Evolutionary conservation across 2,113 vertebrate genomes (phyloP), one percentile per base, ranked within the genome.

Genomic region (Uropsilus gracilis): DNA sequence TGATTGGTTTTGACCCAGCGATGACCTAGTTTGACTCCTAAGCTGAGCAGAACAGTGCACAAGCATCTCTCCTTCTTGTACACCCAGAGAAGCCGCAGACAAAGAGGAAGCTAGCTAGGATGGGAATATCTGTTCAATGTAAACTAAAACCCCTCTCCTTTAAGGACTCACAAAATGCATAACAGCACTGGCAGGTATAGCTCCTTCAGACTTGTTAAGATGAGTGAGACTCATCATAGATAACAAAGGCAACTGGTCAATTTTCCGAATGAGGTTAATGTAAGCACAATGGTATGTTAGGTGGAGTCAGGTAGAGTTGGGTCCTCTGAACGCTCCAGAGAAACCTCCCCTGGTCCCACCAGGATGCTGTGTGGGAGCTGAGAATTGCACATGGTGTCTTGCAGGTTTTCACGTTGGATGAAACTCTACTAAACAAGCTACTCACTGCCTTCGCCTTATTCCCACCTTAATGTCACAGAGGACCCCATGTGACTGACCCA

Each of bases 211-310:
- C 63, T 55, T 81, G 32, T 80, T 12, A 28, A 68, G 24, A 86
- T 66, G 10, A 69, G 22, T 64, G 69, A 75, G 44, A n/a, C 18
- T 85, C 63, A 37, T 7, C 48, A n/a, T 24, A 69, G 8, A 22
- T 68, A 77, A 64, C 11, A 77, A 86, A 59, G n/a, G 17, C 55
- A 84, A 30, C 22, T 50, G 75, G 6, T 48, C 37, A 22, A 22
- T 89, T 81, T 68, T 81, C 64, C 61, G 39, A 80, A 69, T 71
- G 86, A 55, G n/a, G n/a, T n/a, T n/a, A n/a, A n/a, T n/a, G n/a
- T n/a, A n/a, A n/a, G n/a, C n/a, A n/a, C n/a, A n/a, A n/a, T n/a
- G n/a, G n/a, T n/a, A n/a, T n/a, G n/a, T n/a, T n/a, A 12, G 22
- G 8, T 14, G 61, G n/a, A 34, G 26, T 1, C 80, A 95, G 82